Percentiles rank a stretch among this genome's conserved stretches.
Conservation (phyloP, 2,888 invertebrate species). For the Drosophila kuntzei region DNA sequence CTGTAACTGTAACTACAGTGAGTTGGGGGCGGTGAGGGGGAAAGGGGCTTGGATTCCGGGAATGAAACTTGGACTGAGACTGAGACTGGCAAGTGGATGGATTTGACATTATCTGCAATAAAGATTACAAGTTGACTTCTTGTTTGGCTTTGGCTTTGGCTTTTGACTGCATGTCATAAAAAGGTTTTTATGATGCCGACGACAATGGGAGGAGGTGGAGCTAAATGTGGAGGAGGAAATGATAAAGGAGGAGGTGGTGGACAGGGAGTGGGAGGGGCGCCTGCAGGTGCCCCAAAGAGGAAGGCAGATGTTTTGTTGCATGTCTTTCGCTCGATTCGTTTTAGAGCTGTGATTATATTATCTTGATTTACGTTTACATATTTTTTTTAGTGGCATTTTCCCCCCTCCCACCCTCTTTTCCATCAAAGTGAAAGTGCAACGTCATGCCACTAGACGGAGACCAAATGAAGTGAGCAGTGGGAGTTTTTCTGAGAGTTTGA, state of each 20-base stretch:
- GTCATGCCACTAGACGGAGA: slow-evolving; percentile 47
- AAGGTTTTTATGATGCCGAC: slow-evolving; percentile 69
- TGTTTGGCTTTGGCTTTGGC: slow-evolving; percentile 68
- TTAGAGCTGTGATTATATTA: slow-evolving; percentile 76
- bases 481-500: slow-evolving; percentile 44
- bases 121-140: slow-evolving; percentile 79
- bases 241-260: not conserved
- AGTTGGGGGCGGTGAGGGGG: slow-evolving; percentile 3
- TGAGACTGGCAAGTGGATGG: slow-evolving; percentile 63
- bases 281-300: slow-evolving; percentile 43
- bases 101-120: slow-evolving; percentile 78
- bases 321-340: slow-evolving; percentile 68
- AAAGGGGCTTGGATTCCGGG: not conserved
- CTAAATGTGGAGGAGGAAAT: not conserved
- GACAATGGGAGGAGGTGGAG: slow-evolving; percentile 17
- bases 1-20: slow-evolving; percentile 40
- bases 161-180: slow-evolving; percentile 77
- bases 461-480: slow-evolving; percentile 31
- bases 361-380: slow-evolving; percentile 74
- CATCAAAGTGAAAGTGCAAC: slow-evolving; percentile 62
- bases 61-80: not conserved
- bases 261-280: slow-evolving; percentile 6
- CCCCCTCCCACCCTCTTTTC: not conserved
- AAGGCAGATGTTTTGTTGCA: slow-evolving; percentile 50
- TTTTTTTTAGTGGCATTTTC: slow-evolving; percentile 47